Percentiles rank a stretch among this genome's conserved stretches.
Conservation (phyloP, 53 echinoderm and acorn worm species). For the Hippasteria phrygiana region DNA sequence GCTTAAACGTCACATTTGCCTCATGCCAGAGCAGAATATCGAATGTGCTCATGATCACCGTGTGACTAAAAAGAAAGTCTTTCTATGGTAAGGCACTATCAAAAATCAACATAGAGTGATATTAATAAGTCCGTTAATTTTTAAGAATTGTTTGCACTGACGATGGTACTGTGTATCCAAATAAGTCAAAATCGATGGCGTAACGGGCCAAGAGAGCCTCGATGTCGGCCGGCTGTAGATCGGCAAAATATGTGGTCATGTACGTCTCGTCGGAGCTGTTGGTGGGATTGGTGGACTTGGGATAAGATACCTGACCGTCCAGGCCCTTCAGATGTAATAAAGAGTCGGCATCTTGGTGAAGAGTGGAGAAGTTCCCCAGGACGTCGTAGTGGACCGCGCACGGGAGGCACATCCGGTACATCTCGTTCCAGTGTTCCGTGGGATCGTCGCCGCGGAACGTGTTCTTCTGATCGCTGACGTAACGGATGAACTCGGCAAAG, state of each 20-base stretch:
- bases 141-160: background rate
- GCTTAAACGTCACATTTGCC: no score
- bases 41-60: no score
- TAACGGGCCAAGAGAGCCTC: constrained; percentile 50
- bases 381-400: constrained; percentile 72
- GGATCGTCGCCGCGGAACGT: constrained; percentile 47
- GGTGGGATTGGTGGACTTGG: constrained; percentile 73
- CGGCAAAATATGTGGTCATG: constrained; percentile 55
- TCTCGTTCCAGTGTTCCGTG: constrained; percentile 79
- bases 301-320: constrained; percentile 15
- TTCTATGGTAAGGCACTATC: no score
- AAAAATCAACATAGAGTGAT: no score
- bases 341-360: constrained; percentile 71
- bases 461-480: constrained; percentile 67
- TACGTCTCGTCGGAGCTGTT: constrained; percentile 73
- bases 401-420: constrained; percentile 73
- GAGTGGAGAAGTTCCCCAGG: constrained; percentile 70
- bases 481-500: constrained; percentile 69
- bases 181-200: constrained; percentile 70
- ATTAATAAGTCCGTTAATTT: background rate
- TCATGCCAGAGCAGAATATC: no score
- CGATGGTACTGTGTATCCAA: constrained; percentile 57
- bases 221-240: constrained; percentile 41
- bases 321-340: constrained; percentile 31
- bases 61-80: no score